phyloP scores from a whole-genome alignment of 2,888 invertebrate genomes.

The Mythimna impura region DNA sequence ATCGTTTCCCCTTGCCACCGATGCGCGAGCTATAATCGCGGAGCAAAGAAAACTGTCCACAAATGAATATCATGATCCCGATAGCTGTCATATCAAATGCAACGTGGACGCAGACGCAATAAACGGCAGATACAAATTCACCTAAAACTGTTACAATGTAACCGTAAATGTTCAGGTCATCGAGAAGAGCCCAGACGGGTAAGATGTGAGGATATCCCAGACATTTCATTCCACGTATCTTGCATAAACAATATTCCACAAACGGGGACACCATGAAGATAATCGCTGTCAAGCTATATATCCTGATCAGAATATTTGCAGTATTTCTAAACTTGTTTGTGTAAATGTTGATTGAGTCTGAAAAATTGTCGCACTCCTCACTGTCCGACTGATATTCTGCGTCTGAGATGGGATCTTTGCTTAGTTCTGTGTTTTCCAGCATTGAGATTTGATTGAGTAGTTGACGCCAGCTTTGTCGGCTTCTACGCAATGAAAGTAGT shows the following conservation, averaged over 20 bases:
- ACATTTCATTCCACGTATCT: conserved; percentile 52
- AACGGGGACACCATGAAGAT: conserved; percentile 79
- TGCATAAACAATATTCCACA: conserved; percentile 71
- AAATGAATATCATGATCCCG: conserved; percentile 81
- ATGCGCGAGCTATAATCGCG: conserved; percentile 74
- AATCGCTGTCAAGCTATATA: conserved; percentile 75
- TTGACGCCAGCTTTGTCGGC: conserved; percentile 70
- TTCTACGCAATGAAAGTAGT: conserved; percentile 70
- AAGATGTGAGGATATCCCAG: conserved; percentile 77
- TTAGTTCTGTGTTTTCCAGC: conserved; percentile 72
- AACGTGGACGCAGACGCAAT: conserved; percentile 77
- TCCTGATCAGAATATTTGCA: conserved; percentile 67
- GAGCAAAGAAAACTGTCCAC: conserved; percentile 78
- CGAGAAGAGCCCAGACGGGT: conserved; percentile 78
- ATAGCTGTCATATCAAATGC: conserved; percentile 78
- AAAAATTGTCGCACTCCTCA: conserved; percentile 55
- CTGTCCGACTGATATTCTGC: conserved; percentile 68
- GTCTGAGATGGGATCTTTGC: conserved; percentile 47
- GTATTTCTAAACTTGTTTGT: conserved; percentile 69
- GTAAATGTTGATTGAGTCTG: conserved; percentile 67
- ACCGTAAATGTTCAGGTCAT: conserved; percentile 64
- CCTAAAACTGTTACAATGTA: conserved; percentile 71
- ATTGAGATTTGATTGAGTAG: conserved; percentile 68
- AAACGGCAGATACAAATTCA: conserved; percentile 75
- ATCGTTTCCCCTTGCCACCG: conserved; percentile 72